These are phyloP conservation scores for Eupristina koningsbergeri DNA, from an alignment of 1,140 invertebrate species.

Conservation along the genomic window DNA sequence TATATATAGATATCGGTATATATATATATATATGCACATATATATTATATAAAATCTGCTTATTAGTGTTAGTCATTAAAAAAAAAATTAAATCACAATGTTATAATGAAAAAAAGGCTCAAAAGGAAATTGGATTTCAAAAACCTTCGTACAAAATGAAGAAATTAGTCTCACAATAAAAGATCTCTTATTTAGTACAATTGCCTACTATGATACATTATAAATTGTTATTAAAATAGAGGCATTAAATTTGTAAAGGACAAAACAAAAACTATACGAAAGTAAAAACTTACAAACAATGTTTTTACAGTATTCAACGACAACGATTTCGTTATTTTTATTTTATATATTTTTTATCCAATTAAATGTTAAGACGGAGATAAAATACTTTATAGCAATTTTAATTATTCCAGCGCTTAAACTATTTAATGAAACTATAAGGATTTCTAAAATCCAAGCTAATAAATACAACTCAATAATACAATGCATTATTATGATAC, in stretches of 20 bases:
- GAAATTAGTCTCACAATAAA: slow-evolving; percentile 44
- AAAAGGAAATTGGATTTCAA: slow-evolving; percentile 37
- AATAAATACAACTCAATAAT: slow-evolving; percentile 51
- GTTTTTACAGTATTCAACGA: slow-evolving; percentile 51
- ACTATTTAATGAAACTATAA: slow-evolving; percentile 42
- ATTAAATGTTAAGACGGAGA: slow-evolving; percentile 25
- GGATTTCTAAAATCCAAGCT: slow-evolving; percentile 39
- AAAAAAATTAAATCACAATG: slow-evolving; percentile 48
- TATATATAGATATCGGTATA: background rate
- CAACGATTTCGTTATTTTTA: slow-evolving; percentile 19
- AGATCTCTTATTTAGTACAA: slow-evolving; percentile 34
- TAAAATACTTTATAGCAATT: slow-evolving; percentile 44
- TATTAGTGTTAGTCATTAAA: slow-evolving; percentile 44
- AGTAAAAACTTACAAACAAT: slow-evolving; percentile 58
- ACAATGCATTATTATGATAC: slow-evolving; percentile 42
- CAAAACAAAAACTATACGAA: slow-evolving; percentile 46
- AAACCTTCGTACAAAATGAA: slow-evolving; percentile 34
- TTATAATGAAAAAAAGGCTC: slow-evolving; percentile 44
- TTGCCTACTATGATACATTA: slow-evolving; percentile 38
- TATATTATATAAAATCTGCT: slow-evolving; percentile 47
- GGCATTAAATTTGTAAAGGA: slow-evolving; percentile 39
- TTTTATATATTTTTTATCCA: slow-evolving; percentile 34
- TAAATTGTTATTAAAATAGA: slow-evolving; percentile 49
- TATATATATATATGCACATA: slow-evolving; percentile 16
- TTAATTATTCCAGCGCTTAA: slow-evolving; percentile 42